Evolutionary conservation across 2,888 invertebrate genomes (phyloP).

Genomic region (Argyresthia goedartella): DNA sequence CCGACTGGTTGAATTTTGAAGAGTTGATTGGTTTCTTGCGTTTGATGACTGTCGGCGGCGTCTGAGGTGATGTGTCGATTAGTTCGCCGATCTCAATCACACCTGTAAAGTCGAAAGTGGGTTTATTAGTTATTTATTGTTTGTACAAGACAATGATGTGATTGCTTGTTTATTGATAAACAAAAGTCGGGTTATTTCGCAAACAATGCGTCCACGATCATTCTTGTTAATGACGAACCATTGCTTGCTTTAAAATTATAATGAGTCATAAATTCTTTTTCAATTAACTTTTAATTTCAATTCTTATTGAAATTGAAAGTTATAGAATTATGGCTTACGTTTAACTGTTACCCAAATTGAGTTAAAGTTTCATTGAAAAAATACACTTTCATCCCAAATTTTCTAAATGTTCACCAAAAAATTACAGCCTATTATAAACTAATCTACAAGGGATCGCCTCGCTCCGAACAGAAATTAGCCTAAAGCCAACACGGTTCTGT

Average conservation of each 20-base stretch:
- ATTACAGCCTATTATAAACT: too few relatives aligned
- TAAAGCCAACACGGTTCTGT: too few relatives aligned
- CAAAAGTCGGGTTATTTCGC: background rate
- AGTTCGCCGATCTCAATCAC: slow-evolving; percentile 29
- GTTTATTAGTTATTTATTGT: slow-evolving; percentile 15
- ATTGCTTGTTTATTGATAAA: slow-evolving; percentile 21
- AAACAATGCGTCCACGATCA: slow-evolving; percentile 13
- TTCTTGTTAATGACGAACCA: slow-evolving; percentile 23
- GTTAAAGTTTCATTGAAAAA: too few relatives aligned
- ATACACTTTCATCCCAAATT: too few relatives aligned
- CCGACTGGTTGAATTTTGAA: slow-evolving; percentile 77
- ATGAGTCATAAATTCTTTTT: slow-evolving; percentile 13
- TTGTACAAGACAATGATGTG: slow-evolving; percentile 8
- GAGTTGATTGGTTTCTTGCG: slow-evolving; percentile 68
- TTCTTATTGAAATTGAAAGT: background rate
- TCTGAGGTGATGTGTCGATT: slow-evolving; percentile 37
- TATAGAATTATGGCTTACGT: too few relatives aligned
- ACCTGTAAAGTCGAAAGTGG: slow-evolving; percentile 27
- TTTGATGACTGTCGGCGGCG: slow-evolving; percentile 59
- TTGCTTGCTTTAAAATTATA: slow-evolving; percentile 44
- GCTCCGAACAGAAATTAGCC: too few relatives aligned
- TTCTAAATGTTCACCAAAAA: too few relatives aligned
- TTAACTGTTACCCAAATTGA: too few relatives aligned
- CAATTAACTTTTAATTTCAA: too few relatives aligned
- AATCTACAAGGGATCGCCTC: too few relatives aligned